A percentile compares a stretch with the other conserved stretches of the same genome.
phyloP scores from a whole-genome alignment of 2,888 invertebrate species.

The Trichopoda pennipes region DNA sequence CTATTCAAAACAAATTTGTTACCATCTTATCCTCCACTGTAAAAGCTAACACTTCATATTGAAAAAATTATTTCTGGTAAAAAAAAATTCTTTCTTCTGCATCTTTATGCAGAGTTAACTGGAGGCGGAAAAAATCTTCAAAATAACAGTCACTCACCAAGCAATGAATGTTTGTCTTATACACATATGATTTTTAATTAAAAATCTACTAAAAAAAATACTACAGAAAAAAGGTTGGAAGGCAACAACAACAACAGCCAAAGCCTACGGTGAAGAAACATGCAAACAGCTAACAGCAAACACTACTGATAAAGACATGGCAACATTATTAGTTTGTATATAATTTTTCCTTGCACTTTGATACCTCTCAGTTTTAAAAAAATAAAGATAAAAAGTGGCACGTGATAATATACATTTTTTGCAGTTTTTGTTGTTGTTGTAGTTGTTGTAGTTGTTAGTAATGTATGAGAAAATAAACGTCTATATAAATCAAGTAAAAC shows the following conservation, averaged over 20 bases:
- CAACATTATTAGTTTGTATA: conserved; percentile 42
- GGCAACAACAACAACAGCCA: conserved; percentile 2
- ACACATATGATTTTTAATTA: conserved; percentile 42
- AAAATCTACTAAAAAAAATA: conserved; percentile 27
- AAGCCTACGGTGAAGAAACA: background rate
- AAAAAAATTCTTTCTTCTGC: conserved; percentile 2
- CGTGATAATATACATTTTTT: conserved; percentile 39
- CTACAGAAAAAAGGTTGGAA: conserved; percentile 25
- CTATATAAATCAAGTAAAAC: conserved; percentile 22
- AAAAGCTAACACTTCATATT: background rate
- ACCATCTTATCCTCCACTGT: conserved; percentile 10
- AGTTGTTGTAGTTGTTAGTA: background rate
- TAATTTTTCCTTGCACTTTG: background rate
- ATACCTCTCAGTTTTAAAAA: background rate
- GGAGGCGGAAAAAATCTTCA: conserved; percentile 5
- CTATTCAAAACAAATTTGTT: background rate
- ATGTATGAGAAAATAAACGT: conserved; percentile 3
- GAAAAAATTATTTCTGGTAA: background rate
- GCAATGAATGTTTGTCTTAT: background rate
- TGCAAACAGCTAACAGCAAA: conserved; percentile 18
- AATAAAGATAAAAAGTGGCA: conserved; percentile 27
- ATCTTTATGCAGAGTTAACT: conserved; percentile 11
- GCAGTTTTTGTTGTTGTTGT: background rate
- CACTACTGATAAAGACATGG: conserved; percentile 29
- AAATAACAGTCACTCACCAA: conserved; percentile 2